Percentiles rank a stretch among this genome's conserved stretches.
Conservation (phyloP, 2,888 invertebrate species). For the Abscondita cerata region DNA sequence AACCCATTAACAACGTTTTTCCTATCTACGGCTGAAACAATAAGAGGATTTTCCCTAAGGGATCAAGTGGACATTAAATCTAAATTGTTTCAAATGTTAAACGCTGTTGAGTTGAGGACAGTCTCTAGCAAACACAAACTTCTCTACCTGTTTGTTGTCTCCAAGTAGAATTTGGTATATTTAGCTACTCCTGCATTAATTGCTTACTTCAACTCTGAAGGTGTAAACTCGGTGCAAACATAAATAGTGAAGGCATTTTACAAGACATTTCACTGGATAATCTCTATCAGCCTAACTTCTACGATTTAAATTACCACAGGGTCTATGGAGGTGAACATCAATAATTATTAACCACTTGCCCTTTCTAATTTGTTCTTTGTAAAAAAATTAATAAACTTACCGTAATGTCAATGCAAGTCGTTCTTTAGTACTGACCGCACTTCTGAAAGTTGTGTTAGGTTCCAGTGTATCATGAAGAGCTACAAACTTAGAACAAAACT, state of each 20-base stretch:
- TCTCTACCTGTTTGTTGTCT: too few relatives aligned
- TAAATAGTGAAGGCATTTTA: background rate
- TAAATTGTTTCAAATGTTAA: conserved; percentile 15
- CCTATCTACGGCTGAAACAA: conserved; percentile 6
- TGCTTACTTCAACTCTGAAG: background rate
- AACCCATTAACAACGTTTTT: conserved; percentile 10
- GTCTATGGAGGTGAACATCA: background rate
- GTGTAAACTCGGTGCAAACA: too few relatives aligned
- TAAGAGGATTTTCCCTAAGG: background rate
- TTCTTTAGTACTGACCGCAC: background rate
- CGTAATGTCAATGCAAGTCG: background rate
- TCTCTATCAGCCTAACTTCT: background rate
- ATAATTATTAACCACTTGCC: too few relatives aligned
- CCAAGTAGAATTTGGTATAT: too few relatives aligned
- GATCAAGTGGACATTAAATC: conserved; percentile 12
- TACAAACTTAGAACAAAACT: too few relatives aligned
- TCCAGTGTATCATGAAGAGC: conserved; percentile 1
- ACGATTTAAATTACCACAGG: background rate
- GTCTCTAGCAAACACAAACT: background rate
- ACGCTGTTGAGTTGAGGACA: conserved; percentile 7
- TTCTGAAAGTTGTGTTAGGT: background rate
- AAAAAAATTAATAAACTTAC: background rate
- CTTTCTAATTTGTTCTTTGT: background rate
- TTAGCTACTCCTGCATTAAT: background rate
- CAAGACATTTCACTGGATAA: background rate